A percentile compares a stretch with the other conserved stretches of the same genome.
Conservation (phyloP, 1,140 invertebrate genomes). For the Neodiprion lecontei region DNA sequence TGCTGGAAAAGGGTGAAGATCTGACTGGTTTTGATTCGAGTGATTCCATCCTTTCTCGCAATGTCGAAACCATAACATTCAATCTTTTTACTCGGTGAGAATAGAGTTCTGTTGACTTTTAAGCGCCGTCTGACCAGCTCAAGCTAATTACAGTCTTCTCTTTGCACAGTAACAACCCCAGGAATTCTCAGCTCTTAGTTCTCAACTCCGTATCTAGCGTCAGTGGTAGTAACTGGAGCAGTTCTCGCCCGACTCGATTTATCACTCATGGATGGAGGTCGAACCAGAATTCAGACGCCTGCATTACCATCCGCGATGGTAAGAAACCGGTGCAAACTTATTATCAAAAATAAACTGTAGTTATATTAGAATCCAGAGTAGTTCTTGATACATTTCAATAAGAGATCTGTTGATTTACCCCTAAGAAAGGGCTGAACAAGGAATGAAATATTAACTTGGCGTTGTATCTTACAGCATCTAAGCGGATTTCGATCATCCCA, state of each 20-base stretch:
- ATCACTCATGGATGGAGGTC: conserved; percentile 42
- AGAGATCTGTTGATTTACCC: too few species aligned
- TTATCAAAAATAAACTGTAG: not conserved
- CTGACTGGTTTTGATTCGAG: not conserved
- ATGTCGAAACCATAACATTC: not conserved
- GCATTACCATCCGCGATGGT: conserved; percentile 33
- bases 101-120: not conserved
- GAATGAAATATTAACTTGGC: too few species aligned
- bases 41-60: not conserved
- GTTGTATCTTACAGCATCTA: too few species aligned
- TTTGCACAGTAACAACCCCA: not conserved
- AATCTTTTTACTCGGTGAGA: not conserved
- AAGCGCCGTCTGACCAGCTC: too few species aligned
- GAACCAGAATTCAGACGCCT: conserved; percentile 9
- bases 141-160: not conserved
- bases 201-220: not conserved
- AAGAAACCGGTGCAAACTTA: conserved; percentile 19
- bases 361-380: too few species aligned
- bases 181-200: not conserved
- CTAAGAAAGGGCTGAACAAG: too few species aligned
- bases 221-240: conserved; percentile 16
- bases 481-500: too few species aligned
- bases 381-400: too few species aligned
- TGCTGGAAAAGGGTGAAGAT: not conserved
- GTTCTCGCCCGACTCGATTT: conserved; percentile 26